Percentiles rank a stretch among this genome's conserved stretches.
Evolutionary conservation across 2,113 vertebrate genomes (phyloP).

Genomic region (Brachirus orientalis): DNA sequence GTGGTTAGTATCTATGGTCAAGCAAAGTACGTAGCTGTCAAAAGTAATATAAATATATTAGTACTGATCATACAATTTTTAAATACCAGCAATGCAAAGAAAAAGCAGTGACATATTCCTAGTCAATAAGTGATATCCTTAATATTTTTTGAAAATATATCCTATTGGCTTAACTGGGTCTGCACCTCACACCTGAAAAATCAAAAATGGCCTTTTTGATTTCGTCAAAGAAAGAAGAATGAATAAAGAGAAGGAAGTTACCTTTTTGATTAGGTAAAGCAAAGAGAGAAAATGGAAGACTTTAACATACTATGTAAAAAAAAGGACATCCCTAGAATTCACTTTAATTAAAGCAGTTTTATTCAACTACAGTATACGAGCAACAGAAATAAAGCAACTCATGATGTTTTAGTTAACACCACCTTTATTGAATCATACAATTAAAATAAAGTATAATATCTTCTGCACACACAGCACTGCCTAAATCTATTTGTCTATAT

Average conservation of each 20-base stretch:
- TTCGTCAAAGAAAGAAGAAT: too few relatives aligned
- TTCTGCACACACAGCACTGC: conserved; percentile 16
- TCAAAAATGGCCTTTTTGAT: background rate
- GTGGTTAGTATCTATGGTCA: background rate
- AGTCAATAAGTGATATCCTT: too few relatives aligned
- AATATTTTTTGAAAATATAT: too few relatives aligned
- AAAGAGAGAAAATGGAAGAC: too few relatives aligned
- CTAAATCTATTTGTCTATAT: conserved; percentile 4
- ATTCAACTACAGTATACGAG: background rate
- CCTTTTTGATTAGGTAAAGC: too few relatives aligned
- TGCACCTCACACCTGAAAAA: background rate
- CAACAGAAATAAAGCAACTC: conserved; percentile 1
- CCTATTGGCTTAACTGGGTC: background rate
- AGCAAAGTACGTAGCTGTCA: too few relatives aligned
- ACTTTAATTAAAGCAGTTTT: too few relatives aligned
- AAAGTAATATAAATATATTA: too few relatives aligned
- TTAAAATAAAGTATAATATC: conserved; percentile 50
- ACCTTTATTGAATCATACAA: conserved; percentile 60
- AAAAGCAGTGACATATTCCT: too few relatives aligned
- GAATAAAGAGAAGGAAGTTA: too few relatives aligned
- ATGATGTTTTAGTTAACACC: conserved; percentile 4
- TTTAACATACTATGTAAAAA: background rate
- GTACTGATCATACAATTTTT: background rate
- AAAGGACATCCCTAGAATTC: too few relatives aligned
- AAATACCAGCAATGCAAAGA: background rate